Evolutionary conservation across 2,888 invertebrate genomes (phyloP), one percentile per base, ranked within the genome.

Genomic region (Lithosia quadra): DNA sequence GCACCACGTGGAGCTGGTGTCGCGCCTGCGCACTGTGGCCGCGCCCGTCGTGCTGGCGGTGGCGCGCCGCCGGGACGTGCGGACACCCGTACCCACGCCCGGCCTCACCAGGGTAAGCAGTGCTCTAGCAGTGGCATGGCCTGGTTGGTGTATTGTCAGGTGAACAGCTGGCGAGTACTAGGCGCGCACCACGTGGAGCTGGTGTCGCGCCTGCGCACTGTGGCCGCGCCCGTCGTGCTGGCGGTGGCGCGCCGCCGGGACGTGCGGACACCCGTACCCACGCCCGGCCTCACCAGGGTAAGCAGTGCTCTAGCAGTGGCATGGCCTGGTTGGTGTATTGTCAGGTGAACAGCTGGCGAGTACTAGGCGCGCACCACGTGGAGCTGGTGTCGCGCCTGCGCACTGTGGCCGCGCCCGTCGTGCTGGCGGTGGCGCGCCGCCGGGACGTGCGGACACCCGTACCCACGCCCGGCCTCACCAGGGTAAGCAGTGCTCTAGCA

Each of bases 111-210:
- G 18, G 28, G 58, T 58, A 28, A n/a, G 57, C 18, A n/a, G n/a
- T n/a, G n/a, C n/a, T n/a, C n/a, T n/a, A n/a, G n/a, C n/a, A n/a
- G n/a, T n/a, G n/a, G n/a, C n/a, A n/a, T n/a, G n/a, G n/a, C n/a
- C 9, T 9, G 2, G 34, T 5, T 39, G 36, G 74, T 88, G 1
- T 28, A 5, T 28, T 28, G 28, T 28, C 88, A 98, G 98, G 98
- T 98, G 21, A 99, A 99, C 88, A 98, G 98, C 0, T 96, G 97
- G 88, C 95, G 97, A 75, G 95, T 98, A 81, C 95, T 98, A 82
- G 99, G 99, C 56, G 96, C 98, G 74, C 98, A 98, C 90, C 99
- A 99, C 91, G 97, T 98, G 76, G 98, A 98, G 85, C 99, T 99
- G 62, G 98, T 99, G 22, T 96, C 97, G 36, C 97, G 98, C 74